Evolutionary conservation across 2,797 vertebrate species (phyloP), one percentile per base, ranked within the genome.

Genomic region (Diplodus puntazzo): DNA sequence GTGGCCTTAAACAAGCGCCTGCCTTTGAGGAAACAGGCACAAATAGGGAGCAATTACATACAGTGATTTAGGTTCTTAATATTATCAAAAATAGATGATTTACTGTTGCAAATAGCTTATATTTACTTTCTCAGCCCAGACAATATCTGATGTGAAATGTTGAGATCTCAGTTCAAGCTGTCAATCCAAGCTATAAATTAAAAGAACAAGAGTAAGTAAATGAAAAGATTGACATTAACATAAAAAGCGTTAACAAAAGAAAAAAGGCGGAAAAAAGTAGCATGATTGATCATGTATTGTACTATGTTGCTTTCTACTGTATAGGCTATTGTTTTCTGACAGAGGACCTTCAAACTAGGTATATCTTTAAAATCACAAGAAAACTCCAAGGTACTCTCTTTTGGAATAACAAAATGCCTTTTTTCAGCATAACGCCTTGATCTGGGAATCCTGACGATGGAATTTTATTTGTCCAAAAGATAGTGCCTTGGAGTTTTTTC

Each of bases 21-120:
- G 68, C 62, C 70, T 65, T 46, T 25, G 65, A 34, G 42, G 67
- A 65, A 73, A 72, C 39, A 43, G 75, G 80, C 77, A 80, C 63
- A 53, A 73, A 67, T 62, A 43, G 23, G 75, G 46, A 58, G 52
- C 62, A 66, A 75, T 27, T 45, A 72, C 16, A 58, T 43, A 64
- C 20, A 64, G 60, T 57, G 53, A 39, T 39, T 39, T 39, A 39
- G 39, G 8, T 39, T 39, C 39, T 39, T 39, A 39, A 10, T 39
- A 39, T 39, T 11, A 39, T 39, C 11, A 39, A 39, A 39, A 39
- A 11, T 11, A 39, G 39, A 39, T 11, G 14, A 27, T 69, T 72
- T 70, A 72, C 48, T 81, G 27, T n/a, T 62, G 48, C 8, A 60
- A 42, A 62, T 53, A 0, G 57, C 23, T 62, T 7, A 9, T 55